A percentile compares a stretch with the other conserved stretches of the same genome.
These are phyloP conservation scores for Chrysotoxum bicinctum DNA, from an alignment of 2,888 invertebrate species.

Conservation along the genomic window DNA sequence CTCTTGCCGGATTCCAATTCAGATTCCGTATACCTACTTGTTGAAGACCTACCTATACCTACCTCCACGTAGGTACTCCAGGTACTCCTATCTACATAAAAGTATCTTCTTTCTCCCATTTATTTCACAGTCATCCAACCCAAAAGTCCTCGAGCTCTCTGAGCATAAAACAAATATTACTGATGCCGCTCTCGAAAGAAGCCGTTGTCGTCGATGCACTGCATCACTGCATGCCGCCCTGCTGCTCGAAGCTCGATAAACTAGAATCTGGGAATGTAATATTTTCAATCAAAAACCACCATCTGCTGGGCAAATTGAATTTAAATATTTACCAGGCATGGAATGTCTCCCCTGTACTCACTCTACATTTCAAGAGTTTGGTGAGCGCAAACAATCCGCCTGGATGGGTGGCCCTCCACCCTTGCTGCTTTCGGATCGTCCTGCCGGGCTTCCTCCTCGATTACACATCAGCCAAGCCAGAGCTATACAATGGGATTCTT, in stretches of 20 bases:
- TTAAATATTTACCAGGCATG: slow-evolving; percentile 71
- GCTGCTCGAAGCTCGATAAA: not conserved
- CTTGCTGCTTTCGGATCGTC: not conserved
- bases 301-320: slow-evolving; percentile 70
- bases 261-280: slow-evolving; percentile 48
- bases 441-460: slow-evolving; percentile 21
- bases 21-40: slow-evolving; percentile 39
- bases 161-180: slow-evolving; percentile 50
- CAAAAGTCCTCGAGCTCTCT: slow-evolving; percentile 33
- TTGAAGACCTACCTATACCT: slow-evolving; percentile 21
- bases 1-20: slow-evolving; percentile 18
- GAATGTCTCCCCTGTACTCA: slow-evolving; percentile 7
- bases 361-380: not conserved
- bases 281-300: slow-evolving; percentile 71
- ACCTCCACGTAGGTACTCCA: not conserved
- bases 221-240: not conserved
- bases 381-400: not conserved
- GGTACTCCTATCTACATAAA: too few species aligned
- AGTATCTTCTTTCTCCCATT: slow-evolving; percentile 14
- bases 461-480: slow-evolving; percentile 25
- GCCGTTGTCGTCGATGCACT: too few species aligned
- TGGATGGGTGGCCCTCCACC: not conserved
- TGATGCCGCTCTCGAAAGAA: not conserved
- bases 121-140: slow-evolving; percentile 7
- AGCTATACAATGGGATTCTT: slow-evolving; percentile 60